Evolutionary conservation across 2,888 invertebrate species (phyloP).

Genomic region (Cheilosia vulpina): DNA sequence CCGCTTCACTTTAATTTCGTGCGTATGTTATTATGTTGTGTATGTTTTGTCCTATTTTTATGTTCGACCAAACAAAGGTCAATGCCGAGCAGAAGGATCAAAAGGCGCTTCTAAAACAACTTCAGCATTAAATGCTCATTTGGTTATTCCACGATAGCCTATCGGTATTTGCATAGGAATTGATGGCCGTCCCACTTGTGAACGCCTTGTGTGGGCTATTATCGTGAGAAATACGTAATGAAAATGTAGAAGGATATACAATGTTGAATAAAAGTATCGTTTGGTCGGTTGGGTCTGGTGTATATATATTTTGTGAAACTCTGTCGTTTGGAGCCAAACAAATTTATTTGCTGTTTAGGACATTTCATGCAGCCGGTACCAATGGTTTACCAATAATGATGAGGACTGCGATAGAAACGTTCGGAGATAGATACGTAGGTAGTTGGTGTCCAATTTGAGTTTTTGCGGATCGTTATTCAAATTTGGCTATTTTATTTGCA

Average conservation of each 20-base stretch:
- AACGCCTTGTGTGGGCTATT: slow-evolving; percentile 41
- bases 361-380: background rate
- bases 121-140: slow-evolving; percentile 50
- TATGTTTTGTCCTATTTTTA: background rate
- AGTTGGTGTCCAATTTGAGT: no score
- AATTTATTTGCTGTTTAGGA: slow-evolving; percentile 17
- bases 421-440: no score
- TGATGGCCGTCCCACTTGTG: slow-evolving; percentile 39
- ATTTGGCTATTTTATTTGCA: no score
- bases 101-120: slow-evolving; percentile 40
- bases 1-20: background rate
- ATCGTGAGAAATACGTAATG: slow-evolving; percentile 40
- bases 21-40: background rate
- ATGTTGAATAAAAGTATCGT: slow-evolving; percentile 40
- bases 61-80: slow-evolving; percentile 17
- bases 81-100: slow-evolving; percentile 33
- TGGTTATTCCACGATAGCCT: slow-evolving; percentile 27
- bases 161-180: slow-evolving; percentile 60
- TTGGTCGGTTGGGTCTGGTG: background rate
- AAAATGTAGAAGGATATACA: slow-evolving; percentile 34
- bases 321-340: background rate
- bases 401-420: no score
- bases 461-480: no score
- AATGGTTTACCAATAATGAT: no score
- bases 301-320: slow-evolving; percentile 4